A percentile compares a stretch with the other conserved stretches of the same genome.
phyloP scores from a whole-genome alignment of 92 coral and sea anemone genomes.

The Palythoa heliodiscus region DNA sequence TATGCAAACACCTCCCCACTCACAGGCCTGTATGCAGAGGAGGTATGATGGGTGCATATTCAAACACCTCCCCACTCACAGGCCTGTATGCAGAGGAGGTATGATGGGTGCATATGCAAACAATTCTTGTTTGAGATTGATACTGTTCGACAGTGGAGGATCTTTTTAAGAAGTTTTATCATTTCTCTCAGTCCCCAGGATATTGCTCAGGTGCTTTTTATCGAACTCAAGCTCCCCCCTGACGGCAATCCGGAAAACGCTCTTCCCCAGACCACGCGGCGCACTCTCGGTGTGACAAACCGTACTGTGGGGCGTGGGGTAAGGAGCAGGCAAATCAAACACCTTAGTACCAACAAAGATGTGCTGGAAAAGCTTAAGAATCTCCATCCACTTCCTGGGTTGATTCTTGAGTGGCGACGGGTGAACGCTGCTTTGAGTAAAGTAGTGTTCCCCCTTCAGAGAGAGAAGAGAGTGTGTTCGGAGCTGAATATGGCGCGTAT shows the following conservation, averaged over 20 bases:
- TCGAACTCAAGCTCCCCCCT: constrained; percentile 89
- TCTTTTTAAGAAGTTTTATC: not conserved
- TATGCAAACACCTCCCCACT: no score
- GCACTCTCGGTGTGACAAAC: constrained; percentile 70
- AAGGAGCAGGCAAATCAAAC: constrained; percentile 62
- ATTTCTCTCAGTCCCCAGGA: constrained; percentile 66
- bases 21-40: no score
- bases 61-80: no score
- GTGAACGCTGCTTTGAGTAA: constrained; percentile 92
- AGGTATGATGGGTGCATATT: no score
- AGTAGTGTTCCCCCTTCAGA: constrained; percentile 91
- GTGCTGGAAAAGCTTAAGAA: constrained; percentile 81
- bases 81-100: no score
- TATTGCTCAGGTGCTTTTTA: constrained; percentile 86
- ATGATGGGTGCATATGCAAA: no score
- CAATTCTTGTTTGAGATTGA: no score
- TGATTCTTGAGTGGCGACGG: constrained; percentile 95
- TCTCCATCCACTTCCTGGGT: constrained; percentile 87
- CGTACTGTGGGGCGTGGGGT: constrained; percentile 72
- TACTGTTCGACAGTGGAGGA: no score
- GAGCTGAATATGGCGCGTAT: constrained; percentile 85
- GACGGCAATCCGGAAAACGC: constrained; percentile 70
- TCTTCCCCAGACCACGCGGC: constrained; percentile 54
- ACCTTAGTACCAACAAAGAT: constrained; percentile 92
- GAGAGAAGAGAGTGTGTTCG: constrained; percentile 63